Conservation (phyloP, 2,888 invertebrate species). For the Ichneumoninae sp. region DNA sequence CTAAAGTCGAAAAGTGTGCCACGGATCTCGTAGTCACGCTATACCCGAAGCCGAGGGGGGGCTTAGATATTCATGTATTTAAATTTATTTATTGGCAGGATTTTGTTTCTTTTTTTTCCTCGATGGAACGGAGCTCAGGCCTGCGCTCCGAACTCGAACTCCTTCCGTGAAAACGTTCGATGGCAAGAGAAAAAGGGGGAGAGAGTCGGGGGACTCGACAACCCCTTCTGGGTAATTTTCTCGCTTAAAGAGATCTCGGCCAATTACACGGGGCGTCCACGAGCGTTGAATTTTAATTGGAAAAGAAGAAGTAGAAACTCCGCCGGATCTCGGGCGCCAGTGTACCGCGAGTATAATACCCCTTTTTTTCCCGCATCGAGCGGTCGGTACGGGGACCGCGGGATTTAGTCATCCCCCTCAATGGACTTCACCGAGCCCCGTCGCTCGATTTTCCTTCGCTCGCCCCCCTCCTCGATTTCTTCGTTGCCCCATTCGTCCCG, state of each 20-base stretch:
- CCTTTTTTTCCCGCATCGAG: slow-evolving; percentile 8
- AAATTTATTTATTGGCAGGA: slow-evolving; percentile 83
- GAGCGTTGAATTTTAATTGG: slow-evolving; percentile 84
- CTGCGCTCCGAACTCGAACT: slow-evolving; percentile 24
- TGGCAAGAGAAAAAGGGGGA: slow-evolving; percentile 28
- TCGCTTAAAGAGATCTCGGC: slow-evolving; percentile 83
- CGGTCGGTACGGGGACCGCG: slow-evolving; percentile 16
- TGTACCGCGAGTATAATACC: slow-evolving; percentile 32
- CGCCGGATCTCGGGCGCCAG: slow-evolving; percentile 45
- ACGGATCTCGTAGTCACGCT: slow-evolving; percentile 51
- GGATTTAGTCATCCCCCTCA: slow-evolving; percentile 38
- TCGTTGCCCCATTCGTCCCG: slow-evolving; percentile 45
- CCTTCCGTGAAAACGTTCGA: slow-evolving; percentile 63
- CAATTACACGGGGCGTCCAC: slow-evolving; percentile 82
- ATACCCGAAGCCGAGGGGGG: slow-evolving; percentile 65
- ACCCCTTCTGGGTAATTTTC: slow-evolving; percentile 83
- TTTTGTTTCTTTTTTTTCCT: slow-evolving; percentile 73
- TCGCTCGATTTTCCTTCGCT: slow-evolving; percentile 27
- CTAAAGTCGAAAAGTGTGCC: slow-evolving; percentile 1
- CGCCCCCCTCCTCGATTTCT: slow-evolving; percentile 16
- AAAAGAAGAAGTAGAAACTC: slow-evolving; percentile 77
- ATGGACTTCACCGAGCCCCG: slow-evolving; percentile 47
- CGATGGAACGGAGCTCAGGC: slow-evolving; percentile 48
- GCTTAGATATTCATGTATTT: slow-evolving; percentile 83
- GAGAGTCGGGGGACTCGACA: slow-evolving; percentile 70